phyloP scores from a whole-genome alignment of 92 coral and sea anemone species.

The Phenganax marumi region DNA sequence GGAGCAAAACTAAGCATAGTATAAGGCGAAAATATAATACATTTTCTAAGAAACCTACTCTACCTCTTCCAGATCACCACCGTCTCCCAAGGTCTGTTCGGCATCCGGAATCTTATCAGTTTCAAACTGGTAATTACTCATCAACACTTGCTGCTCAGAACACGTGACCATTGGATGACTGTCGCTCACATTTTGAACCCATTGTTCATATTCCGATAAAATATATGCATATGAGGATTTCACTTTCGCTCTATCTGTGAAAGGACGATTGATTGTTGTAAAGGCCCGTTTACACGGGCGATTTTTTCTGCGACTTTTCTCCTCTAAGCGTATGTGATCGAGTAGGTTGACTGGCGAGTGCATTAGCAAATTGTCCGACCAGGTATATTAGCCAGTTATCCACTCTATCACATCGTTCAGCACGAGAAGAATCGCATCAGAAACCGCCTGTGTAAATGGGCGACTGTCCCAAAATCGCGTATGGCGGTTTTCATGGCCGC shows the following conservation, averaged over 20 bases:
- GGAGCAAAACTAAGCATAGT: neutral
- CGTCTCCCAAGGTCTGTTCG: constrained; percentile 85
- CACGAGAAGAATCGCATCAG: too few relatives aligned
- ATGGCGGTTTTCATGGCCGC: too few relatives aligned
- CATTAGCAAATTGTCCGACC: too few relatives aligned
- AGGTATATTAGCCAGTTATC: too few relatives aligned
- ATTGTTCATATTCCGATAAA: constrained; percentile 77
- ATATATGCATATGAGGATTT: constrained; percentile 72
- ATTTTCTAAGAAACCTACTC: neutral
- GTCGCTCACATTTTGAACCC: constrained; percentile 85
- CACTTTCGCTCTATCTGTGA: constrained; percentile 27
- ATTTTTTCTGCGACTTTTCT: too few relatives aligned
- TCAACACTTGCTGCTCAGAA: constrained; percentile 70
- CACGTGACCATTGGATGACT: constrained; percentile 67
- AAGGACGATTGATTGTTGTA: neutral
- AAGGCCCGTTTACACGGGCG: neutral
- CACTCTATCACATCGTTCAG: too few relatives aligned
- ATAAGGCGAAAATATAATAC: neutral
- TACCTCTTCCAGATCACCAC: constrained; percentile 84
- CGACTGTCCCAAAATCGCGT: too few relatives aligned
- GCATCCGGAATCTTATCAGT: constrained; percentile 71
- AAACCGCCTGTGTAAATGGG: too few relatives aligned
- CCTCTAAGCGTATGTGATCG: too few relatives aligned
- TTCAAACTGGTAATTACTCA: constrained; percentile 89
- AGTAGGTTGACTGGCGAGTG: too few relatives aligned